Evolutionary conservation across 2,888 invertebrate genomes (phyloP).

Genomic region (Andrena hattorfiana): DNA sequence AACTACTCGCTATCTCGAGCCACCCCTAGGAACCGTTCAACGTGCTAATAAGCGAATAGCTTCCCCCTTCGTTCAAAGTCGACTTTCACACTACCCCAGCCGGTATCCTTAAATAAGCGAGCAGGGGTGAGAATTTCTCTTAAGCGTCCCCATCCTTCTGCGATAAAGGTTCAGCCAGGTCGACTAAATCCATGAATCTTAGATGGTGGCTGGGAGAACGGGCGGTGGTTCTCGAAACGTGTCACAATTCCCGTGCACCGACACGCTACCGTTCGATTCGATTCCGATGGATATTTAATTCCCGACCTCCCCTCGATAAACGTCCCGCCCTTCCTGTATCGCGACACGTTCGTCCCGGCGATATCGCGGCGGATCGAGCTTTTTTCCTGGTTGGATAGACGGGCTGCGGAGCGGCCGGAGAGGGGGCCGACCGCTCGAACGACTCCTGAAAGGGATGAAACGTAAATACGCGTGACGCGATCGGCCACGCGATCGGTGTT

Average conservation of each 20-base stretch:
- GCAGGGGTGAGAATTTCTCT: background rate
- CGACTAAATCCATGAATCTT: constrained; percentile 50
- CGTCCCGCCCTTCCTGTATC: no score
- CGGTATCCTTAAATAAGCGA: constrained; percentile 1
- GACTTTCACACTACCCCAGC: background rate
- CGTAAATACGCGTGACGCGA: constrained; percentile 17
- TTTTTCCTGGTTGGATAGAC: background rate
- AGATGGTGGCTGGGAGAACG: constrained; percentile 21
- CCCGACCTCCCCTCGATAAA: constrained; percentile 1
- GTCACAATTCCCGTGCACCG: constrained; percentile 15
- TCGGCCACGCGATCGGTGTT: constrained; percentile 19
- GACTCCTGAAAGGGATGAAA: constrained; percentile 10
- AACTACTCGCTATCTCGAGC: no score
- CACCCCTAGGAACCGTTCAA: no score
- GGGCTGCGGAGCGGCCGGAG: no score
- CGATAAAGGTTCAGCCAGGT: constrained; percentile 19
- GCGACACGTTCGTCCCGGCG: background rate
- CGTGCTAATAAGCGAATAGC: no score
- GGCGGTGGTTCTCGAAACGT: constrained; percentile 6
- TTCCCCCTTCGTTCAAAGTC: background rate
- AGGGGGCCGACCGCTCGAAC: background rate
- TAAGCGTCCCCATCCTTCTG: background rate
- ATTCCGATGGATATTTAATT: constrained; percentile 54
- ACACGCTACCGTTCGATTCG: constrained; percentile 22
- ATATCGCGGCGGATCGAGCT: background rate